A percentile compares a stretch with the other conserved stretches of the same genome.
phyloP scores from a whole-genome alignment of 2,797 vertebrate genomes.

The Hozukius guyotensis region DNA sequence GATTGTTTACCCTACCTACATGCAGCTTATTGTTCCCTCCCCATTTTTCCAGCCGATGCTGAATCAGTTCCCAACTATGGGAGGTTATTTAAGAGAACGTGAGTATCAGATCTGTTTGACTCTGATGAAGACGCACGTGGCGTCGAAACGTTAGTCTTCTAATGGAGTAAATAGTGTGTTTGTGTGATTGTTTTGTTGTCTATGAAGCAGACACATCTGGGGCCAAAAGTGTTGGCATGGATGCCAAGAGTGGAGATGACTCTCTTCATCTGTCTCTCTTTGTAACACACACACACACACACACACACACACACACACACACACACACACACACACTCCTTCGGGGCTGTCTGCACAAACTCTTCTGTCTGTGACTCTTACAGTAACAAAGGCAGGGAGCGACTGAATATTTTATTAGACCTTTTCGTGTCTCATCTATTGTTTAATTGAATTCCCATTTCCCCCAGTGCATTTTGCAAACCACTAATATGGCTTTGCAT shows the following conservation, averaged over 20 bases:
- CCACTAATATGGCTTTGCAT: background rate
- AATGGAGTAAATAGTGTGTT: background rate
- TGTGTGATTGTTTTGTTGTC: conserved; percentile 21
- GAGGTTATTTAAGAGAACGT: too few species aligned
- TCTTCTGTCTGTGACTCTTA: conserved; percentile 42
- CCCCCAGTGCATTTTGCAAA: conserved; percentile 3
- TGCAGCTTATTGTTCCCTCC: too few species aligned
- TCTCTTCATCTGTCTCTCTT: conserved; percentile 4
- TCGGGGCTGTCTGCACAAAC: conserved; percentile 29
- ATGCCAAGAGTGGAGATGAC: background rate
- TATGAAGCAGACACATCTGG: conserved; percentile 19
- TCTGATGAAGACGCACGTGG: too few species aligned
- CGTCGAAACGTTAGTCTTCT: too few species aligned
- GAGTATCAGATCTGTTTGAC: too few species aligned
- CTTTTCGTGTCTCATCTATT: conserved; percentile 53
- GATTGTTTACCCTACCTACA: too few species aligned
- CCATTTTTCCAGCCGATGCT: too few species aligned
- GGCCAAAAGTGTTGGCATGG: conserved; percentile 8
- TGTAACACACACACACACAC: conserved; percentile 3
- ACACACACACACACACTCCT: background rate
- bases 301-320: background rate
- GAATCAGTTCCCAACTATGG: too few species aligned
- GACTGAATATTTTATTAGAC: conserved; percentile 66
- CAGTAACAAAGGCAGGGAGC: conserved; percentile 41
- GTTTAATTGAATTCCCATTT: conserved; percentile 43